Percentiles rank a stretch among this genome's conserved stretches.
These are phyloP conservation scores for Lasioglossum figueresi DNA, from an alignment of 2,888 invertebrate species.

Conservation along the genomic window DNA sequence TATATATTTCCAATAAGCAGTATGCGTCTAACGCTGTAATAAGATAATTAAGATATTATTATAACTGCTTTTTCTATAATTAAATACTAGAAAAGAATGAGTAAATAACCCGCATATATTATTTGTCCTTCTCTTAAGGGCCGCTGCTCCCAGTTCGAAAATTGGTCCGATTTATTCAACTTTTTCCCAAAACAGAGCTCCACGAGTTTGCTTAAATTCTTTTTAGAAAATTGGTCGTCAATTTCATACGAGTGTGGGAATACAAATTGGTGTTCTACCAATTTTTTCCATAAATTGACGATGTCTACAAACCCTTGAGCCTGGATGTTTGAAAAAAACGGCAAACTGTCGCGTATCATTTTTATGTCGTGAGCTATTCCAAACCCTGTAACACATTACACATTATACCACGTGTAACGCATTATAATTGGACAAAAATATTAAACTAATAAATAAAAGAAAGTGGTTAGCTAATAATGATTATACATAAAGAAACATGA, in stretches of 20 bases:
- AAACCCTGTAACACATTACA: conserved; percentile 84
- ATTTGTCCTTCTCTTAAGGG: conserved; percentile 92
- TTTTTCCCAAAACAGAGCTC: conserved; percentile 90
- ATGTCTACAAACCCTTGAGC: conserved; percentile 87
- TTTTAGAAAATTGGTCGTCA: conserved; percentile 85
- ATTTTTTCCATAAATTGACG: conserved; percentile 86
- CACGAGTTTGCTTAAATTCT: conserved; percentile 90
- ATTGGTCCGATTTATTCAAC: conserved; percentile 94
- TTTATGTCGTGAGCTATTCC: conserved; percentile 86
- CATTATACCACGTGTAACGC: neutral
- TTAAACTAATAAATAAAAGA: neutral
- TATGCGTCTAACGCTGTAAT: conserved; percentile 92
- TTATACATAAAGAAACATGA: neutral
- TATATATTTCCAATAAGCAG: conserved; percentile 93
- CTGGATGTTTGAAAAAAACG: conserved; percentile 84
- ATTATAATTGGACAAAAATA: neutral
- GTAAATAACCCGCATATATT: conserved; percentile 88
- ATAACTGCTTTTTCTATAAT: conserved; percentile 6
- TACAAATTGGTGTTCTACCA: conserved; percentile 85
- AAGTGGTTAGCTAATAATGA: neutral
- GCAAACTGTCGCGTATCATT: conserved; percentile 87
- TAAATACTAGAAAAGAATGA: neutral
- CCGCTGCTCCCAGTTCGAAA: conserved; percentile 95
- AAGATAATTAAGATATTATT: conserved; percentile 47
- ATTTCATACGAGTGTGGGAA: conserved; percentile 85